Base-by-base conservation (phyloP, 2,113 vertebrate genomes). In the Ranitomeya imitator region DNA sequence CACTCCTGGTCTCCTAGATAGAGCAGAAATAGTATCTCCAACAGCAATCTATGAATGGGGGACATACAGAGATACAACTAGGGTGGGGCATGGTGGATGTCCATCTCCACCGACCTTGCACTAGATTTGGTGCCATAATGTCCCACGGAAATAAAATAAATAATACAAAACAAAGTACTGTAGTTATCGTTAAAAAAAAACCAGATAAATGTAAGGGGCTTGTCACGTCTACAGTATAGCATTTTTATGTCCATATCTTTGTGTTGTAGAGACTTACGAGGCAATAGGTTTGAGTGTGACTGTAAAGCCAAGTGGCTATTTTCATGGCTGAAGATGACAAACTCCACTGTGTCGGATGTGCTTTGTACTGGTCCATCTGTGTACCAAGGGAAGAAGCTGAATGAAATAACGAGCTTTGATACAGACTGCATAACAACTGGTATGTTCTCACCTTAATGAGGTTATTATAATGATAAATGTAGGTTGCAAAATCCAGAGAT, bases 231-330 rank as follows among this genome's bases (percentile, higher is more conserved):
- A 18, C 45, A 37, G 19, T 2, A 18, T 74, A 37, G 19, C 7
- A 76, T 59, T 59, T 55, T 12, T 13, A 59, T 31, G 78, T 80
- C 14, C 6, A 12, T 16, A 54, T 85, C 71, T 73, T 82, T 77
- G 19, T 84, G 18, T 79, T 78, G 91, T 93, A 99, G 98, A 92
- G 98, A 99, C 91, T 94, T 99, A 93, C 96, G 98, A 92, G 99
- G 98, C 86, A 99, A 99, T 93, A 96, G 96, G 86, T 97, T 99
- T 90, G 96, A 99, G 91, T 99, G 99, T 90, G 97, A 99, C 94
- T 99, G 99, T 94, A 96, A 97, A 91, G 96, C 96, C 90, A 99
- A 99, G 93, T 99, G 99, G 99, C 91, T 99, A 92, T 98, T 98
- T 94, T 93, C 92, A 89, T 99, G 98, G 99, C 90, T 99, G 93